These are phyloP conservation scores for Cotesia typhae DNA, from an alignment of 1,140 invertebrate species.

Conservation along the genomic window DNA sequence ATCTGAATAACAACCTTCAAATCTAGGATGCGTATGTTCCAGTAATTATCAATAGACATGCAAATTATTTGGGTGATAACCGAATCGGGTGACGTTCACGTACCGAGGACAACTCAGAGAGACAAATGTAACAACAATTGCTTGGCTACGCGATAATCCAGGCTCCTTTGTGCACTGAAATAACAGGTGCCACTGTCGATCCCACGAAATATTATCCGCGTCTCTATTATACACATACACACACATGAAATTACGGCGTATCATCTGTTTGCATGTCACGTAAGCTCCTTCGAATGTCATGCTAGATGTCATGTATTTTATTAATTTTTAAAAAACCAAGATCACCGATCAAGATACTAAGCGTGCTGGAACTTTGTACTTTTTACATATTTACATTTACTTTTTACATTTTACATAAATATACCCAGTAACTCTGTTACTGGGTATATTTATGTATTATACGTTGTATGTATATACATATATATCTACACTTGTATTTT, in stretches of 20 bases:
- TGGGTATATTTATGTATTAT: too few species aligned
- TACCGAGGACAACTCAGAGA: conserved; percentile 8
- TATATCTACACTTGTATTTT: too few species aligned
- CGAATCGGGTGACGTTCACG: conserved; percentile 21
- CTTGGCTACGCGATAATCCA: conserved; percentile 29
- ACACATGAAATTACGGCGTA: conserved; percentile 23
- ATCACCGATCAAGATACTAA: not conserved
- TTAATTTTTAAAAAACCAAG: not conserved
- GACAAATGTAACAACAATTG: conserved; percentile 34
- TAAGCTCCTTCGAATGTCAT: not conserved
- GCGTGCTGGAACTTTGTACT: too few species aligned
- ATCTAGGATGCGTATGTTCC: not conserved
- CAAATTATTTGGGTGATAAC: conserved; percentile 23
- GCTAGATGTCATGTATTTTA: not conserved
- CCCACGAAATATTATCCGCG: conserved; percentile 30
- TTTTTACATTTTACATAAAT: too few species aligned
- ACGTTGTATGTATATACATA: too few species aligned
- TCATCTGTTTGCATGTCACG: conserved; percentile 30
- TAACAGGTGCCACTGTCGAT: conserved; percentile 38
- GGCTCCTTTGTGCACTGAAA: conserved; percentile 31
- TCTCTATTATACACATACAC: not conserved
- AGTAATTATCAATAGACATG: conserved; percentile 7
- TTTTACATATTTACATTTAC: too few species aligned
- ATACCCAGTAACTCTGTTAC: too few species aligned
- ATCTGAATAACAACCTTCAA: not conserved